phyloP scores from a whole-genome alignment of 2,797 vertebrate species.

The Hydrophis major region DNA sequence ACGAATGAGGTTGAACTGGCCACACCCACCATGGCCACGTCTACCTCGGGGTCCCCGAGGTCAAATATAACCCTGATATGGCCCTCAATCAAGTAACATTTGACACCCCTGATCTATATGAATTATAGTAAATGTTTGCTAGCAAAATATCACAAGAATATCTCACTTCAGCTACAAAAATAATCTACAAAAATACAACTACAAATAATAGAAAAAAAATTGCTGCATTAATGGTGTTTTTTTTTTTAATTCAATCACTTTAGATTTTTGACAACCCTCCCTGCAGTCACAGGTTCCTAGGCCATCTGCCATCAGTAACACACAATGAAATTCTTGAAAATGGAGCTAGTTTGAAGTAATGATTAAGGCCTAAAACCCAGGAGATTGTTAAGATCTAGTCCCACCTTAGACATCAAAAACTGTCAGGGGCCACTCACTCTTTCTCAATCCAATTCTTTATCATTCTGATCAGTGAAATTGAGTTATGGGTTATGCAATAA shows the following conservation, averaged over 20 bases:
- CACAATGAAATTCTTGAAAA: background rate
- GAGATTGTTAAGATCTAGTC: background rate
- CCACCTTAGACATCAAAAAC: background rate
- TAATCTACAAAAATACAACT: background rate
- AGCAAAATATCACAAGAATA: background rate
- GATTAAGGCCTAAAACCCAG: background rate
- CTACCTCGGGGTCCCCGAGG: too few relatives aligned
- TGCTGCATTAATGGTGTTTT: background rate
- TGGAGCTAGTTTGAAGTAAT: background rate
- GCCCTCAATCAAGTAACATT: too few relatives aligned
- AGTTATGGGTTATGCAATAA: background rate
- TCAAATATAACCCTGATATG: too few relatives aligned
- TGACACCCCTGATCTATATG: background rate
- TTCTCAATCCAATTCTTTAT: background rate
- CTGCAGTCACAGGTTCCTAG: background rate
- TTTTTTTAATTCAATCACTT: background rate
- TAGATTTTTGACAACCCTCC: background rate
- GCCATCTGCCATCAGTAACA: background rate
- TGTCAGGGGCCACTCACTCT: background rate
- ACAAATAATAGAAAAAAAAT: background rate
- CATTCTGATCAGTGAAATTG: background rate
- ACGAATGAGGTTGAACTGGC: too few relatives aligned
- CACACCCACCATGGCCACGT: too few relatives aligned
- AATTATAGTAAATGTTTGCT: background rate
- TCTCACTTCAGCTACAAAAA: background rate